Percentiles rank a stretch among this genome's conserved stretches.
Evolutionary conservation across 2,888 invertebrate species (phyloP).

Genomic region (Ophion obscuratus): DNA sequence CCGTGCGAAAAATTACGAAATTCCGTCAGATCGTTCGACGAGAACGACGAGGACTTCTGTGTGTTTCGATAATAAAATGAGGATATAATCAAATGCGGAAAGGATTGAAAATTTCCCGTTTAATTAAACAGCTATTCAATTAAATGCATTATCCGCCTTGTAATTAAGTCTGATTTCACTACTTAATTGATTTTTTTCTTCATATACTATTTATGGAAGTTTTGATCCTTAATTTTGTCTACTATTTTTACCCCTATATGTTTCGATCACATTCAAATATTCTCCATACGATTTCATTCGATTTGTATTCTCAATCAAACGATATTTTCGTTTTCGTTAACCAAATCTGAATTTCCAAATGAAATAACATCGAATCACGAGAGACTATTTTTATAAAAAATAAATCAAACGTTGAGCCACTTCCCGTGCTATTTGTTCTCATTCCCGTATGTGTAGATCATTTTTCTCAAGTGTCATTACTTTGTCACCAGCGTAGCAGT

Average conservation of each 20-base stretch:
- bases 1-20: slow-evolving; percentile 57
- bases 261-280: not conserved
- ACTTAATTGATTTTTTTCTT: slow-evolving; percentile 22
- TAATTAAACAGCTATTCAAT: slow-evolving; percentile 31
- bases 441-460: not conserved
- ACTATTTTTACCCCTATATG: not conserved
- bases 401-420: not conserved
- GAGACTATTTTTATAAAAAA: not conserved
- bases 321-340: not conserved
- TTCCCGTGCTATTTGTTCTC: not conserved
- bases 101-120: not conserved
- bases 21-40: slow-evolving; percentile 31
- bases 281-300: not conserved
- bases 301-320: not conserved
- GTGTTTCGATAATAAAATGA: not conserved
- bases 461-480: not conserved
- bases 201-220: slow-evolving; percentile 2
- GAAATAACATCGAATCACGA: not conserved
- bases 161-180: slow-evolving; percentile 29
- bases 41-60: slow-evolving; percentile 29
- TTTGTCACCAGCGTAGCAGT: not conserved
- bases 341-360: not conserved
- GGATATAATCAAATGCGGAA: not conserved
- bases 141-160: not conserved
- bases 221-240: not conserved